Base-by-base conservation (phyloP, 1,140 invertebrate genomes). In the Drosophila pseudoobscura region DNA sequence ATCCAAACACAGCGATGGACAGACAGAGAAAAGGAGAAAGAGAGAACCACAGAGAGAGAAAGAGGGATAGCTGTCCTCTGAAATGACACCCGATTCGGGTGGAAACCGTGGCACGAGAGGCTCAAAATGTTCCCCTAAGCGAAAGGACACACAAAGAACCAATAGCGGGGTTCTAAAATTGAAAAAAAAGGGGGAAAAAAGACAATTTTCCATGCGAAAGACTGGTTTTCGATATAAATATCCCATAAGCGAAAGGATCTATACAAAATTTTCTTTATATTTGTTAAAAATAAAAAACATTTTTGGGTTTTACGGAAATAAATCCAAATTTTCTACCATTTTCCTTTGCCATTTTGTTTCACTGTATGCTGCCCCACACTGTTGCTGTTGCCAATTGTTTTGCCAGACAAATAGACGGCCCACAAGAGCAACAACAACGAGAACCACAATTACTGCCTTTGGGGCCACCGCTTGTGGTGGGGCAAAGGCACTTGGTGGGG, bases 351-450 rank as follows among this genome's bases (percentile, higher is more conserved):
- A 1, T 11, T 24, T 47, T n/a, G 20, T 24, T 7, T 20, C 46
- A 49, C 46, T 49, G 46, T 35, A 5, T 29, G 13, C 11, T 39
- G 8, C 6, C 52, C 65, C 63, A 69, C 52, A 47, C 64, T 70
- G 66, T 57, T 45, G 46, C 69, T 41, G 24, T 26, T 56, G 68
- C 57, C 70, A 74, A 74, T 74, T 74, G 70, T 74, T 63, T 63
- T 73, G 63, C 72, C 56, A 75, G 72, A 76, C 73, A 76, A 76
- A 76, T 76, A 75, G 73, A 75, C 72, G 63, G 52, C 61, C 61
- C 61, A 41, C 43, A 11, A 39, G 35, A 39, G 35, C 35, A 39
- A 13, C 11, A 39, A 8, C 35, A 39, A 75, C 65, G 24, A 60
- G 68, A 63, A 65, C 43, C 71, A 64, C 54, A 74, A 64, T 74